Percentiles rank a stretch among this genome's conserved stretches.
These are phyloP conservation scores for Diplolepis rosae DNA, from an alignment of 2,888 invertebrate genomes.

Conservation along the genomic window DNA sequence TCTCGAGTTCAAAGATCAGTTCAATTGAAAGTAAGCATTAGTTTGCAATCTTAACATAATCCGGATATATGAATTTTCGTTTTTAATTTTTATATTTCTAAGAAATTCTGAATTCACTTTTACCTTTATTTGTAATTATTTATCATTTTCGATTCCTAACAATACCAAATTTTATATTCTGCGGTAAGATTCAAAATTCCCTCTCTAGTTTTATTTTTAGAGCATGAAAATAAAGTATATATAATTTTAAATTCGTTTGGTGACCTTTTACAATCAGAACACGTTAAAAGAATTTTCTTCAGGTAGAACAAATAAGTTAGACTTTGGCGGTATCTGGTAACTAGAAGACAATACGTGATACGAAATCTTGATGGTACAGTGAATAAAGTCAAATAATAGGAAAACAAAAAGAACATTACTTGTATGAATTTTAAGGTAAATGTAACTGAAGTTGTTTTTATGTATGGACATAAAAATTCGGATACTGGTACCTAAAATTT, in stretches of 20 bases:
- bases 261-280: neutral
- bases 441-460: no score
- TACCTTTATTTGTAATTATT: no score
- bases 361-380: constrained; percentile 22
- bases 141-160: no score
- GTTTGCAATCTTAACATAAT: no score
- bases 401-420: neutral
- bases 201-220: neutral
- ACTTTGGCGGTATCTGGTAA: constrained; percentile 3
- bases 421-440: neutral
- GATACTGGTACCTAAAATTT: neutral
- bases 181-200: no score
- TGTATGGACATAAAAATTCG: neutral
- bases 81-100: no score
- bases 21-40: no score
- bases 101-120: no score
- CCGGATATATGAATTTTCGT: no score
- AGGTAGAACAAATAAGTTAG: constrained; percentile 5
- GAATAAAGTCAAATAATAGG: neutral
- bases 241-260: constrained; percentile 1
- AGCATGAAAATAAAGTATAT: neutral
- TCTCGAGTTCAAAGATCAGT: no score
- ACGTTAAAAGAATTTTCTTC: neutral
- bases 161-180: no score
- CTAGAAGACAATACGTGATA: constrained; percentile 9